These are phyloP conservation scores for Chirona hameri DNA, from an alignment of 2,888 invertebrate genomes.

Conservation along the genomic window DNA sequence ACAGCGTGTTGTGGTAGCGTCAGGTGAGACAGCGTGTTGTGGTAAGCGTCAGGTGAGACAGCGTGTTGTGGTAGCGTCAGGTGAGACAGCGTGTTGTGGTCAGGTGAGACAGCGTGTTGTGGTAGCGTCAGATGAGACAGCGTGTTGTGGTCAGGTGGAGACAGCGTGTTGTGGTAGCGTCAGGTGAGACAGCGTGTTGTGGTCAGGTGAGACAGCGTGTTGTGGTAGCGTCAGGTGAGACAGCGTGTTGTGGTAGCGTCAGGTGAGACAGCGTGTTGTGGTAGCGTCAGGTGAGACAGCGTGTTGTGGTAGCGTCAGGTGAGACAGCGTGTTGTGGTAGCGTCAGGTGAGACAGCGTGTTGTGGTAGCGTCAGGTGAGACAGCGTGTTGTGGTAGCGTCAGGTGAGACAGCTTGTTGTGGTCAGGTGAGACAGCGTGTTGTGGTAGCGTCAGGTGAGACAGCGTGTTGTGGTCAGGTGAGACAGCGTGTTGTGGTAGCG, in stretches of 20 bases:
- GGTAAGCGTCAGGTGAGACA: slow-evolving; percentile 35
- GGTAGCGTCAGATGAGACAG: slow-evolving; percentile 34
- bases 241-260: too few relatives aligned
- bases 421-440: slow-evolving; percentile 34
- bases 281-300: slow-evolving; percentile 34
- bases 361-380: slow-evolving; percentile 36
- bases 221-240: slow-evolving; percentile 36
- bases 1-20: too few relatives aligned
- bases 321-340: too few relatives aligned
- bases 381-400: too few relatives aligned
- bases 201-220: slow-evolving; percentile 34
- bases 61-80: too few relatives aligned
- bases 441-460: slow-evolving; percentile 35
- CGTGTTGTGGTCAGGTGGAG: too few relatives aligned
- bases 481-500: too few relatives aligned
- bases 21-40: slow-evolving; percentile 32
- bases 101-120: slow-evolving; percentile 32
- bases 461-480: slow-evolving; percentile 35
- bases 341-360: slow-evolving; percentile 34
- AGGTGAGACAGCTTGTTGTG: slow-evolving; percentile 32
- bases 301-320: too few relatives aligned
- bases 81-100: slow-evolving; percentile 32
- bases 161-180: too few relatives aligned
- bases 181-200: slow-evolving; percentile 32
- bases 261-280: slow-evolving; percentile 32